Evolutionary conservation across 2,797 vertebrate species (phyloP).

Genomic region (Amblyraja radiata): DNA sequence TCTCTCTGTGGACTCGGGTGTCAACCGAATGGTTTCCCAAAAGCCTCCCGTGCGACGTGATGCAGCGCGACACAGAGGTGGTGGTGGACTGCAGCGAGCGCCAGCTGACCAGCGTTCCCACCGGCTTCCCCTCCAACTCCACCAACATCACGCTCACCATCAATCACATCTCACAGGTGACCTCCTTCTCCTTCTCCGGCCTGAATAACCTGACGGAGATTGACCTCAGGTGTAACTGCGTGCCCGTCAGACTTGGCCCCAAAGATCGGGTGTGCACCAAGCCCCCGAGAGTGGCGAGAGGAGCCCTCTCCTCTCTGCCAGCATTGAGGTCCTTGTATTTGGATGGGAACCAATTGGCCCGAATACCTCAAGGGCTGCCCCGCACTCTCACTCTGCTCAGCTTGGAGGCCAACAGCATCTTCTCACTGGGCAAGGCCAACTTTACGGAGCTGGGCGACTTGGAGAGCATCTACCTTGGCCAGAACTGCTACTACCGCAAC

Average conservation of each 20-base stretch:
- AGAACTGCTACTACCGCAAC: conserved; percentile 92
- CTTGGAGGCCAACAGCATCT: conserved; percentile 83
- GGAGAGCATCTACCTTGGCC: conserved; percentile 75
- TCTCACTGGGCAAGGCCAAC: conserved; percentile 61
- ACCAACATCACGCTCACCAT: conserved; percentile 91
- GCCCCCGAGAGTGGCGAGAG: conserved; percentile 55
- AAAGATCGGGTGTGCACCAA: conserved; percentile 68
- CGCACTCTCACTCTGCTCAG: conserved; percentile 70
- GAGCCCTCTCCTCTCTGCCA: conserved; percentile 64
- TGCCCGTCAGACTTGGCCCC: conserved; percentile 75
- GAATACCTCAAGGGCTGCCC: conserved; percentile 76
- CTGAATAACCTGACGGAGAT: conserved; percentile 77
- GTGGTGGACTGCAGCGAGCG: conserved; percentile 77
- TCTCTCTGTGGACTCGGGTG: conserved; percentile 53
- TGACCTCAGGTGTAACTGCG: conserved; percentile 88
- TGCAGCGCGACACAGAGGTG: conserved; percentile 51
- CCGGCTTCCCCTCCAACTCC: conserved; percentile 70
- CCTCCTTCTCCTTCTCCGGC: conserved; percentile 62
- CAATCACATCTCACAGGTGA: conserved; percentile 74
- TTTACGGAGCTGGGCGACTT: conserved; percentile 69
- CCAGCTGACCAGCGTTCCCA: conserved; percentile 62
- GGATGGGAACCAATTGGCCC: conserved; percentile 79
- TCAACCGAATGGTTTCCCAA: conserved; percentile 70
- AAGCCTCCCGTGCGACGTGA: conserved; percentile 77
- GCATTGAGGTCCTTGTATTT: conserved; percentile 75